phyloP scores from a whole-genome alignment of 2,888 invertebrate genomes.

The Xestia sexstrigata region DNA sequence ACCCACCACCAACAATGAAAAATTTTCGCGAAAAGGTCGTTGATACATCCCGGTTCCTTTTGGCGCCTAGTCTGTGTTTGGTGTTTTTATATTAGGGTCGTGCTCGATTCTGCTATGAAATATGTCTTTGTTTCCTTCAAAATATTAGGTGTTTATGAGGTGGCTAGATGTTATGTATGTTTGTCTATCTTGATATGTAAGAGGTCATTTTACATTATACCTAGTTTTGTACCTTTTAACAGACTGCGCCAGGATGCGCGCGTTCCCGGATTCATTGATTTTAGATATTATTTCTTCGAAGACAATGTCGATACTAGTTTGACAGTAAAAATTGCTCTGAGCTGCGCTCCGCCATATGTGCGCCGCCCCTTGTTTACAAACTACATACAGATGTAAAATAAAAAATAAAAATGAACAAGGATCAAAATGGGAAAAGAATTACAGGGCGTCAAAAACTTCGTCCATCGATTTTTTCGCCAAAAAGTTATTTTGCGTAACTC shows the following conservation, averaged over 20 bases:
- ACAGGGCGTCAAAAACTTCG: too few species aligned
- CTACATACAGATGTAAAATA: too few species aligned
- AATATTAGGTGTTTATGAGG: constrained; percentile 44
- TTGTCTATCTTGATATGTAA: constrained; percentile 2
- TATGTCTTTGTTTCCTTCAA: constrained; percentile 36
- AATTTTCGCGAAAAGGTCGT: constrained; percentile 21
- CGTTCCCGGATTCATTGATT: too few species aligned
- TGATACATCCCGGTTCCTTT: constrained; percentile 35
- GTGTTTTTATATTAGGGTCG: constrained; percentile 44
- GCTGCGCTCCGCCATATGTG: too few species aligned
- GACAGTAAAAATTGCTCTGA: too few species aligned
- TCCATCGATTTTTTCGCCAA: too few species aligned
- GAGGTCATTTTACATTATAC: constrained; percentile 2
- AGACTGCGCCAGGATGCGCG: too few species aligned
- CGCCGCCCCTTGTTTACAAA: too few species aligned
- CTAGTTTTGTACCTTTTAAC: not conserved
- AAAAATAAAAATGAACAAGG: too few species aligned
- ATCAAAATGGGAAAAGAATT: too few species aligned
- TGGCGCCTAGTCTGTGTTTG: constrained; percentile 44
- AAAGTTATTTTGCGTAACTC: not conserved
- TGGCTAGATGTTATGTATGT: constrained; percentile 17
- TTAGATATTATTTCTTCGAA: too few species aligned
- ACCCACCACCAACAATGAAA: constrained; percentile 16
- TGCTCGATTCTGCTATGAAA: constrained; percentile 49
- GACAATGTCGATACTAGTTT: too few species aligned